These are phyloP conservation scores for Anableps anableps DNA, from an alignment of 2,797 vertebrate genomes.

Conservation along the genomic window DNA sequence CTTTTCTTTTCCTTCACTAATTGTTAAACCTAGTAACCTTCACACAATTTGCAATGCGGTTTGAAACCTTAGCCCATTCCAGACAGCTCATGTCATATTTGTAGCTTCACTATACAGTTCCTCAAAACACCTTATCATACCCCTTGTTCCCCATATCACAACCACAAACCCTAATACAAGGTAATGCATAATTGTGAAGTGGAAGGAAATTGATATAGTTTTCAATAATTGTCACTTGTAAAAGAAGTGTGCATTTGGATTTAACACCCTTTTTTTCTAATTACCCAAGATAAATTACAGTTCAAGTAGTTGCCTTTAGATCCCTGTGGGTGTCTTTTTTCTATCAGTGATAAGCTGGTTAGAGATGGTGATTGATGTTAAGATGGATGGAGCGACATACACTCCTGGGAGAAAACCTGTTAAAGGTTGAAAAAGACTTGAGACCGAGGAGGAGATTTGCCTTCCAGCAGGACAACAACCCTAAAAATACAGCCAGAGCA, in stretches of 20 bases:
- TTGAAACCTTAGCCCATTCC: conserved; percentile 14
- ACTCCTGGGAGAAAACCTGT: not conserved
- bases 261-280: not conserved
- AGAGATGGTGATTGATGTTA: not conserved
- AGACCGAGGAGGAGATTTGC: not conserved
- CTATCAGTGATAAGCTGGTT: too few species aligned
- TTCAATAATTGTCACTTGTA: not conserved
- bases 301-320: not conserved
- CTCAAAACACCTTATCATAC: not conserved
- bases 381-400: not conserved
- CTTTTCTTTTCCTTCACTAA: conserved; percentile 43
- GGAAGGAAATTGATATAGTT: not conserved
- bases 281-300: not conserved
- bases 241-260: not conserved
- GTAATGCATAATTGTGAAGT: not conserved
- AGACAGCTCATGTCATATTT: conserved; percentile 30
- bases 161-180: not conserved
- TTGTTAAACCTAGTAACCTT: conserved; percentile 34
- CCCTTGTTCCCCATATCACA: too few species aligned
- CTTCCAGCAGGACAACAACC: not conserved
- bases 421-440: not conserved
- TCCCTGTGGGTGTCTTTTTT: not conserved
- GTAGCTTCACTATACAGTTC: not conserved
- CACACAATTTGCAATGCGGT: conserved; percentile 17
- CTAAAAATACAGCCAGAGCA: not conserved